Conservation (phyloP, 2,113 vertebrate species). For the Hippocampus zosterae region DNA sequence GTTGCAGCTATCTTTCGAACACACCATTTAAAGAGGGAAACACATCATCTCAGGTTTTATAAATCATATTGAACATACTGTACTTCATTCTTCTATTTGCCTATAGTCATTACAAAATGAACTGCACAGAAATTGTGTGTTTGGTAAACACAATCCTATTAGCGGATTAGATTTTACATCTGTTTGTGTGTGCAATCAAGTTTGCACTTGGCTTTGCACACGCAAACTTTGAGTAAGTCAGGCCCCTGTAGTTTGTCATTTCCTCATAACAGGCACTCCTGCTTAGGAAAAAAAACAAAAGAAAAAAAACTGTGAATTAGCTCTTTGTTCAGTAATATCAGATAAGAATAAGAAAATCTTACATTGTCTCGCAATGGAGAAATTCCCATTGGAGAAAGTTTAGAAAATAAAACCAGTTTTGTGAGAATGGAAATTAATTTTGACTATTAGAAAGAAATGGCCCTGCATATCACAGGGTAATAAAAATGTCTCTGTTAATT, state of each 20-base stretch:
- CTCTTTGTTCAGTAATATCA: constrained; percentile 29
- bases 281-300: not conserved
- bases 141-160: not conserved
- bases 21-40: not conserved
- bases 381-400: not conserved
- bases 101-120: not conserved
- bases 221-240: not conserved
- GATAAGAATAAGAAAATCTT: not conserved
- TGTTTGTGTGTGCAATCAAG: not conserved
- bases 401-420: constrained; percentile 10
- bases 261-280: constrained; percentile 24
- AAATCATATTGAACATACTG: not conserved
- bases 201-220: not conserved
- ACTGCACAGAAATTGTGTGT: not conserved
- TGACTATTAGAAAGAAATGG: constrained; percentile 4
- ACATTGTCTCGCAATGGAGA: too few relatives aligned
- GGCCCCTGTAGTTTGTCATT: not conserved
- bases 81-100: too few relatives aligned
- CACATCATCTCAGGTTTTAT: not conserved
- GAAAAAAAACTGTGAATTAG: constrained; percentile 10
- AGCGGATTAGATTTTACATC: not conserved
- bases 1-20: too few relatives aligned
- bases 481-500: constrained; percentile 5
- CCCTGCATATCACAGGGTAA: not conserved
- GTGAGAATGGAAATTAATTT: constrained; percentile 8